Conservation (phyloP, 2,888 invertebrate species). For the Leptinotarsa peninsularis region DNA sequence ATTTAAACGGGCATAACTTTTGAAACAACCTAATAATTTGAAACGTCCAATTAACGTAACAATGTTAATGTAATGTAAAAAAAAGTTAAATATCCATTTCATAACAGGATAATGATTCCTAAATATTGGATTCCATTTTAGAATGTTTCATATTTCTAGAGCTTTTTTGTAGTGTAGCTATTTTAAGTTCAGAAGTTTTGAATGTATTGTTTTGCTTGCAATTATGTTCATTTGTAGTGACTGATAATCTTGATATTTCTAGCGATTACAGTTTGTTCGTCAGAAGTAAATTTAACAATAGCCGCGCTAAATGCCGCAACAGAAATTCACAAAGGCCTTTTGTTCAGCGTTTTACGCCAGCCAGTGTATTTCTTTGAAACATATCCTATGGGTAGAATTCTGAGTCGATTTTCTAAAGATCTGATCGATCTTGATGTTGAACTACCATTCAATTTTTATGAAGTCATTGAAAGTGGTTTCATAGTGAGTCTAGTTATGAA, state of each 20-base stretch:
- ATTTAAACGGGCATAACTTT: too few relatives aligned
- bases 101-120: too few relatives aligned
- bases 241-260: constrained; percentile 56
- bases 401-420: constrained; percentile 78
- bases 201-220: constrained; percentile 29
- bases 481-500: constrained; percentile 59
- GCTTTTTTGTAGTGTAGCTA: constrained; percentile 22
- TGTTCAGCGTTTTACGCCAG: constrained; percentile 71
- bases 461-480: constrained; percentile 64
- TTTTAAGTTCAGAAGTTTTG: constrained; percentile 22
- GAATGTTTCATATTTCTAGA: background rate
- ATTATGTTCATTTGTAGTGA: constrained; percentile 29
- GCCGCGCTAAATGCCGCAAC: constrained; percentile 73
- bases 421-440: constrained; percentile 74
- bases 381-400: constrained; percentile 76
- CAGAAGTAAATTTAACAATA: constrained; percentile 70
- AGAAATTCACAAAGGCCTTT: constrained; percentile 71
- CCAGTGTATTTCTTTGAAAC: constrained; percentile 79
- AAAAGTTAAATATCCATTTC: too few relatives aligned
- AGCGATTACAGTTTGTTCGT: constrained; percentile 68
- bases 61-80: too few relatives aligned
- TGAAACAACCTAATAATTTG: too few relatives aligned
- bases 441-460: constrained; percentile 68
- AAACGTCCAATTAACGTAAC: too few relatives aligned
- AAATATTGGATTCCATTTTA: too few relatives aligned